Percentiles rank a stretch among this genome's conserved stretches.
phyloP scores from a whole-genome alignment of 53 echinoderm and acorn worm species.

The Mesocentrotus franciscanus region DNA sequence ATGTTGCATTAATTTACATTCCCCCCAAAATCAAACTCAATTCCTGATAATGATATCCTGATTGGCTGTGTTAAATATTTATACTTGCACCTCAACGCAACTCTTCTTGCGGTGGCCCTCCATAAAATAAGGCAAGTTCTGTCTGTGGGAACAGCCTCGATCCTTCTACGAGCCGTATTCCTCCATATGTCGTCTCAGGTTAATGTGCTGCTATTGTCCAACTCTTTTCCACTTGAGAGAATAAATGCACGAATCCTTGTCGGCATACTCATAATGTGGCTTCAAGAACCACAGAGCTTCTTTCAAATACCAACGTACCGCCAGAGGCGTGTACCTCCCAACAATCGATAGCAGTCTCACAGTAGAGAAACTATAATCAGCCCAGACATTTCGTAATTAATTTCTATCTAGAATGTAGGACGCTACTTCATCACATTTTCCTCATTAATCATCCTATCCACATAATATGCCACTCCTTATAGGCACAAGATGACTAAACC shows the following conservation, averaged over 20 bases:
- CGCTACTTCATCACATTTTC: not conserved
- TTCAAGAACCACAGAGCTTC: not conserved
- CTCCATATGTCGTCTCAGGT: not conserved
- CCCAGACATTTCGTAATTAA: constrained; percentile 17
- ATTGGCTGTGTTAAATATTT: no score
- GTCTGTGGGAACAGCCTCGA: not conserved
- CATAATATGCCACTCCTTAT: not conserved
- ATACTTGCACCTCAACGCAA: no score
- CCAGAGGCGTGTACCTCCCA: not conserved
- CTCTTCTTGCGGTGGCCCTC: not conserved
- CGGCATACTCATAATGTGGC: not conserved
- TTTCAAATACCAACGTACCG: not conserved
- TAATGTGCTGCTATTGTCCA: not conserved
- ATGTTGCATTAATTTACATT: no score
- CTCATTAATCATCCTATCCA: not conserved
- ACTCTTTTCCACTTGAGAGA: not conserved
- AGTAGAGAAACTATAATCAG: not conserved
- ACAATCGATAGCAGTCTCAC: constrained; percentile 22
- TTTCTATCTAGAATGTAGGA: not conserved
- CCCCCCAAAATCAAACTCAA: no score
- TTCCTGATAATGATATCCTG: no score
- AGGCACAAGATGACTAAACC: not conserved
- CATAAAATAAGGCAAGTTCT: not conserved
- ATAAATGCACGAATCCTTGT: not conserved
- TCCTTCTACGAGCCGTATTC: not conserved